Conservation (phyloP, 1,140 invertebrate species). For the Phortica variegata region DNA sequence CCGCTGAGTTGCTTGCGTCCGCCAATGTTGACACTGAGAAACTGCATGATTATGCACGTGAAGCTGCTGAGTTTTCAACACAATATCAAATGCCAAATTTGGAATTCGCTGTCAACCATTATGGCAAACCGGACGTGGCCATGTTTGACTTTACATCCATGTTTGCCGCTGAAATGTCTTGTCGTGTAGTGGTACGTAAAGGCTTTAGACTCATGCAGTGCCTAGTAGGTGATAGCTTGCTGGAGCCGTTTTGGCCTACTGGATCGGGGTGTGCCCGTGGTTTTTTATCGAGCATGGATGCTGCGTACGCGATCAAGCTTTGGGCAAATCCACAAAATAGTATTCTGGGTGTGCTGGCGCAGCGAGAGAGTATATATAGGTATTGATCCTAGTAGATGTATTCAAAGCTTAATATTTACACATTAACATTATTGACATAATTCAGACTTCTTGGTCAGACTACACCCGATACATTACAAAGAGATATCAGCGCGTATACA, state of each 20-base stretch:
- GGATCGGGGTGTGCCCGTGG: slow-evolving; percentile 96
- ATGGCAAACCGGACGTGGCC: slow-evolving; percentile 96
- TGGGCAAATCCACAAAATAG: slow-evolving; percentile 73
- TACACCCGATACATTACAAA: slow-evolving; percentile 91
- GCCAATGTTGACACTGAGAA: slow-evolving; percentile 91
- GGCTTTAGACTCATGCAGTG: slow-evolving; percentile 81
- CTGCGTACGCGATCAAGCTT: slow-evolving; percentile 89
- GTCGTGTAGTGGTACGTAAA: slow-evolving; percentile 69
- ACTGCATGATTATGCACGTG: slow-evolving; percentile 87
- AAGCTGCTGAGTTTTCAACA: slow-evolving; percentile 96
- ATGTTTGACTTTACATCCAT: slow-evolving; percentile 99
- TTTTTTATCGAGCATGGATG: slow-evolving; percentile 93
- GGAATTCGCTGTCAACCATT: slow-evolving; percentile 98
- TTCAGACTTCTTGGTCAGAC: slow-evolving; percentile 79
- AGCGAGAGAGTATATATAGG: slow-evolving; percentile 92
- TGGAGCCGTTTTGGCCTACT: slow-evolving; percentile 98
- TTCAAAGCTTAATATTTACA: not conserved
- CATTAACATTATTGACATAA: not conserved
- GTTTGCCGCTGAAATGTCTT: slow-evolving; percentile 96
- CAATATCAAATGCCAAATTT: slow-evolving; percentile 84
- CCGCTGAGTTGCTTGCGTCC: slow-evolving; percentile 78
- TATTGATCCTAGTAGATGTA: no score
- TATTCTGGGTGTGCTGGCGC: slow-evolving; percentile 83
- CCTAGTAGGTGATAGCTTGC: slow-evolving; percentile 92
- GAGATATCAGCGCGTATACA: slow-evolving; percentile 85